Evolutionary conservation across 2,797 vertebrate genomes (phyloP).

Genomic region (Menidia menidia): DNA sequence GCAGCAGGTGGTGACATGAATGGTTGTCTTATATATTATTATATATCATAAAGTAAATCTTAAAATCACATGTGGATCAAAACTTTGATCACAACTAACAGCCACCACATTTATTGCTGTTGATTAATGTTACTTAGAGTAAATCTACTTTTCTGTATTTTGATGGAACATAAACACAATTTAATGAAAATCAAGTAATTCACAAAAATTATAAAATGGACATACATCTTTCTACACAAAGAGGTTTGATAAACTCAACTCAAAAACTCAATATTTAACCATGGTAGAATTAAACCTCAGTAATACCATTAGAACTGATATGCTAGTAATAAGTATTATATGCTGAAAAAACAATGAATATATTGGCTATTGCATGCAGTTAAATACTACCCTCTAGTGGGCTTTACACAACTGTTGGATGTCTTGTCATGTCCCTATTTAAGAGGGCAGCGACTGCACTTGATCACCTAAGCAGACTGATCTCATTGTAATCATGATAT

Average conservation of each 20-base stretch:
- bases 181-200: background rate
- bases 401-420: background rate
- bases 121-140: background rate
- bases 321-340: conserved; percentile 1
- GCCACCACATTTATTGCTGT: background rate
- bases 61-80: conserved; percentile 1
- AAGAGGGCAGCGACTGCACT: conserved; percentile 17
- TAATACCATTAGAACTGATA: conserved; percentile 1
- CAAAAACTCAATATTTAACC: background rate
- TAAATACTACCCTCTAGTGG: conserved; percentile 83
- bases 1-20: conserved; percentile 28
- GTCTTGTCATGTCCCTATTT: background rate
- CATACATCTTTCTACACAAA: background rate
- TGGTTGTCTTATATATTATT: background rate
- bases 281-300: background rate
- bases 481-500: background rate
- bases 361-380: conserved; percentile 59
- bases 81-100: background rate
- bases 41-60: conserved; percentile 3
- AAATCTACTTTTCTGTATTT: background rate
- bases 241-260: background rate
- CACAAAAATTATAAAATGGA: background rate
- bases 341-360: conserved; percentile 13
- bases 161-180: background rate
- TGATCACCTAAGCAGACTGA: conserved; percentile 9